These are phyloP conservation scores for Coenonympha arcania DNA, from an alignment of 2,888 invertebrate species.

Conservation along the genomic window DNA sequence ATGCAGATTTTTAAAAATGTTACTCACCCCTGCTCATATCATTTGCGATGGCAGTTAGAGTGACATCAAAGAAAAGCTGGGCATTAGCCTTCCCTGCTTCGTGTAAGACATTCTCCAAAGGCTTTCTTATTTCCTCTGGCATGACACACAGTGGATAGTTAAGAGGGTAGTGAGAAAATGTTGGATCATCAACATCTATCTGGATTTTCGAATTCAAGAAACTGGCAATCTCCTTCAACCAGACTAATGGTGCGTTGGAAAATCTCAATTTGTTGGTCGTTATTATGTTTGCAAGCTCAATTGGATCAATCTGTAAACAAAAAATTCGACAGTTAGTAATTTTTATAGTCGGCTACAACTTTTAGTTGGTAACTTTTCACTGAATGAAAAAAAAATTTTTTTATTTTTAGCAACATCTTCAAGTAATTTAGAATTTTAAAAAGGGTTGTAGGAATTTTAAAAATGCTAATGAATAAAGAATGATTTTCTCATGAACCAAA, in stretches of 20 bases:
- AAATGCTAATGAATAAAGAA: too few relatives aligned
- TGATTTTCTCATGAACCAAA: too few relatives aligned
- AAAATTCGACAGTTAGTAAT: not conserved
- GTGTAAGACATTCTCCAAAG: conserved; percentile 67
- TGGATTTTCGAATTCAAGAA: conserved; percentile 77
- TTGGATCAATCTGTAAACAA: conserved; percentile 74
- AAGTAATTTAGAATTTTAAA: too few relatives aligned
- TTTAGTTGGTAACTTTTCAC: not conserved
- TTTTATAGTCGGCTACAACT: not conserved
- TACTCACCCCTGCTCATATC: conserved; percentile 79
- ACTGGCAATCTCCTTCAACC: conserved; percentile 80
- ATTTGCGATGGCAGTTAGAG: conserved; percentile 79
- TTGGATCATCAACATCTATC: conserved; percentile 77
- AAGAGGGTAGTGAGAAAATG: conserved; percentile 71
- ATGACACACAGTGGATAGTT: conserved; percentile 74
- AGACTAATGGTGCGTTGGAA: conserved; percentile 78
- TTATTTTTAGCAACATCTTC: too few relatives aligned
- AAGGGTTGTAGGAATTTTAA: too few relatives aligned
- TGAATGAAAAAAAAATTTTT: too few relatives aligned
- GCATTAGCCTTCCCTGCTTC: conserved; percentile 77
- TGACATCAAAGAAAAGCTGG: conserved; percentile 81
- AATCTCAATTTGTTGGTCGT: conserved; percentile 76
- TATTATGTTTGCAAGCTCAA: conserved; percentile 68
- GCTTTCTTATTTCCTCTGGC: conserved; percentile 57
- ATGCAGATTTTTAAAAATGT: not conserved